phyloP scores from a whole-genome alignment of 2,113 vertebrate species.

The Dendropsophus ebraccatus region DNA sequence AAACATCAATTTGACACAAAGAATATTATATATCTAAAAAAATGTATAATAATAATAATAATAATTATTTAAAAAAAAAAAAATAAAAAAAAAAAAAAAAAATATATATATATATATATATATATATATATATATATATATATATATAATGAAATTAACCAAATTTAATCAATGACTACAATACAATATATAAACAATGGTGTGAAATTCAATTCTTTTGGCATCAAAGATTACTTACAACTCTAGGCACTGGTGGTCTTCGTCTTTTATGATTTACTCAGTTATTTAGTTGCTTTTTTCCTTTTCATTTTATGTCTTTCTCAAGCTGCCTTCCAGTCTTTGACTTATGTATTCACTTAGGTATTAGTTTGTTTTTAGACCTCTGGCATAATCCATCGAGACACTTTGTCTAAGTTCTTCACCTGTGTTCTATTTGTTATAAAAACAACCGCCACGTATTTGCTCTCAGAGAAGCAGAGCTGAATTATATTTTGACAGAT shows the following conservation, averaged over 20 bases:
- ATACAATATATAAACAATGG: no score
- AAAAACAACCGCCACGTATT: constrained; percentile 35
- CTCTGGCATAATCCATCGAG: constrained; percentile 43
- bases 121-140: no score
- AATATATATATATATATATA: no score
- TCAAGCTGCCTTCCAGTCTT: not conserved
- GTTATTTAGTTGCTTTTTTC: not conserved
- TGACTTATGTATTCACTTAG: constrained; percentile 47
- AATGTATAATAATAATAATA: no score
- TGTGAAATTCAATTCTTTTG: no score
- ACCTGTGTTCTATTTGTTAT: constrained; percentile 49
- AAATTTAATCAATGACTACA: no score
- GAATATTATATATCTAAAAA: no score
- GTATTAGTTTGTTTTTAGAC: constrained; percentile 49
- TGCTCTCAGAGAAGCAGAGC: not conserved
- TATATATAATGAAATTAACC: no score
- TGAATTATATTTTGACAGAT: constrained; percentile 48
- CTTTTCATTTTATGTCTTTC: constrained; percentile 1
- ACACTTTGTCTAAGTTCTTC: constrained; percentile 5
- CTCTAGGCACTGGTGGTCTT: not conserved
- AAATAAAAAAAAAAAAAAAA: no score
- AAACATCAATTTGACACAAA: no score
- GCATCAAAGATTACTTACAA: not conserved
- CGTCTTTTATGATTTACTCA: not conserved
- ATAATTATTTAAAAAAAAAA: no score